Evolutionary conservation across 2,888 invertebrate genomes (phyloP).

Genomic region (Caenorhabditis macrosperma): DNA sequence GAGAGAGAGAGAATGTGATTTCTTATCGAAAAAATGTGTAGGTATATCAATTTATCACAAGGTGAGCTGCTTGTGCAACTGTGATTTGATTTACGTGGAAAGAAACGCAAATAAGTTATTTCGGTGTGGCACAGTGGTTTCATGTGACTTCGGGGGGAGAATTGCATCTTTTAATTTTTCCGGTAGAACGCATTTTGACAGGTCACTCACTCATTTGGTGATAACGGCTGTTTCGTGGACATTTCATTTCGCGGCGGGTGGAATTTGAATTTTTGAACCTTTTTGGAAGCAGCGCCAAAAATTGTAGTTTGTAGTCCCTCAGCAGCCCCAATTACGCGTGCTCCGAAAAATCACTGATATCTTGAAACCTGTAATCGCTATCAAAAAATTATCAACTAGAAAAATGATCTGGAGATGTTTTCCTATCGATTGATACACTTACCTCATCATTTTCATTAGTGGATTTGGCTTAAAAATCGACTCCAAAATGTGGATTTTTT

Average conservation of each 20-base stretch:
- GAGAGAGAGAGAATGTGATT: no score
- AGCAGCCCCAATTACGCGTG: no score
- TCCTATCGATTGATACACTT: not conserved
- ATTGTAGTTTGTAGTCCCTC: no score
- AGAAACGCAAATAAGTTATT: not conserved
- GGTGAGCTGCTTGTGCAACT: not conserved
- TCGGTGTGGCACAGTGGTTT: not conserved
- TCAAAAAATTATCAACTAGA: not conserved
- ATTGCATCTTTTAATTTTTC: not conserved
- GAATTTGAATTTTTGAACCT: no score
- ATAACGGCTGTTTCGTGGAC: no score
- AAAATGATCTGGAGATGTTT: not conserved
- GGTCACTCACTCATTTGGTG: no score
- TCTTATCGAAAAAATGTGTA: no score
- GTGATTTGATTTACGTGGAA: not conserved
- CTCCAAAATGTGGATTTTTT: no score
- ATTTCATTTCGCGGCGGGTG: no score
- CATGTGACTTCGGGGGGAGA: slow-evolving; percentile 3
- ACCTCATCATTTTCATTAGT: no score
- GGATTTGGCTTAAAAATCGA: no score
- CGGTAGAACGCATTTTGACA: not conserved
- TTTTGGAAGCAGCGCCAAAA: no score
- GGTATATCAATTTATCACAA: not conserved
- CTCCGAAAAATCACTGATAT: not conserved
- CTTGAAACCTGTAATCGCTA: not conserved